These are phyloP conservation scores for Drosophila koepferae DNA, from an alignment of 2,888 invertebrate genomes.

Conservation along the genomic window DNA sequence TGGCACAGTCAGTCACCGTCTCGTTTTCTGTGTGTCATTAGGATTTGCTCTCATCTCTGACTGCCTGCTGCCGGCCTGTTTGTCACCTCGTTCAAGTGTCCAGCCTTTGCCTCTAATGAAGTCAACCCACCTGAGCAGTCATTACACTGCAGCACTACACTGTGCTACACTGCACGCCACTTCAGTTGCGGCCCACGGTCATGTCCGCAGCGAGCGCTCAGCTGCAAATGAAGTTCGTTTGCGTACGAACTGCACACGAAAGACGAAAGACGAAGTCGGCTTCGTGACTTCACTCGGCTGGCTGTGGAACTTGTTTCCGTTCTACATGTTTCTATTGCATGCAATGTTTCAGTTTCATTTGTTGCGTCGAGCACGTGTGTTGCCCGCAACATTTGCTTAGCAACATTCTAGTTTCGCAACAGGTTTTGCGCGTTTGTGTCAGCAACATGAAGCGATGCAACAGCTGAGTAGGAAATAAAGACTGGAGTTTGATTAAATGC, in stretches of 20 bases:
- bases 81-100: slow-evolving; percentile 71
- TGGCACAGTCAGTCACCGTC: slow-evolving; percentile 6
- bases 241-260: slow-evolving; percentile 20
- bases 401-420: slow-evolving; percentile 55
- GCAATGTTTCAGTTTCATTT: slow-evolving; percentile 35
- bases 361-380: slow-evolving; percentile 41
- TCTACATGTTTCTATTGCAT: slow-evolving; percentile 21
- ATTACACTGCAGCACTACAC: slow-evolving; percentile 18
- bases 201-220: slow-evolving; percentile 38
- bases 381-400: slow-evolving; percentile 26
- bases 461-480: slow-evolving; percentile 8
- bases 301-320: slow-evolving; percentile 46
- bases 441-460: slow-evolving; percentile 21
- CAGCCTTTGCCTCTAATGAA: slow-evolving; percentile 68
- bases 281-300: slow-evolving; percentile 29
- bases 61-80: slow-evolving; percentile 39
- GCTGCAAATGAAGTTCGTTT: slow-evolving; percentile 44
- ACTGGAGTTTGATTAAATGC: too few species aligned
- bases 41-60: slow-evolving; percentile 55
- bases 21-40: slow-evolving; percentile 63
- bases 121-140: slow-evolving; percentile 67
- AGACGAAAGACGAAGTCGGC: slow-evolving; percentile 19
- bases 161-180: slow-evolving; percentile 20
- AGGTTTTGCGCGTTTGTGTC: slow-evolving; percentile 27
- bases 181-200: slow-evolving; percentile 39